Conservation (phyloP, 1,140 invertebrate genomes). For the Metopolophium dirhodum region DNA sequence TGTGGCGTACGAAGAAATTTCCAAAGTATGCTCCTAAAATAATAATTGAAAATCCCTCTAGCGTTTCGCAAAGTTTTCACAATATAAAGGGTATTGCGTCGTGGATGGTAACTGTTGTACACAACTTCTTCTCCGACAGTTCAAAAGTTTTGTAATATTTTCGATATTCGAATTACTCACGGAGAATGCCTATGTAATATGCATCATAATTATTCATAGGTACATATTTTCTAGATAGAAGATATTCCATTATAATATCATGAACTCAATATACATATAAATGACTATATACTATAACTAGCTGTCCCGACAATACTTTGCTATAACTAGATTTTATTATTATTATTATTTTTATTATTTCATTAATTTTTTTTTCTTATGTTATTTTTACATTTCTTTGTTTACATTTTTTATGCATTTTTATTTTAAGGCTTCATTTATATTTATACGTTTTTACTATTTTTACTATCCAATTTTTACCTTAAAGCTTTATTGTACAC, state of each 20-base stretch:
- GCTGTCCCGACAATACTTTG: too few species aligned
- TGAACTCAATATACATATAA: background rate
- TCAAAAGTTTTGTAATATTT: slow-evolving; percentile 33
- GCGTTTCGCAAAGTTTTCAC: slow-evolving; percentile 48
- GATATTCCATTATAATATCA: background rate
- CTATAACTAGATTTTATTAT: too few species aligned
- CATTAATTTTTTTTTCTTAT: too few species aligned
- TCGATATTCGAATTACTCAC: slow-evolving; percentile 16
- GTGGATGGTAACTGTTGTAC: slow-evolving; percentile 17
- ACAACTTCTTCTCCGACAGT: background rate
- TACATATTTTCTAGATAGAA: background rate
- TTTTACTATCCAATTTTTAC: too few species aligned
- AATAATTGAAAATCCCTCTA: slow-evolving; percentile 51
- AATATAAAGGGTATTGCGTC: background rate
- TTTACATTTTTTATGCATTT: too few species aligned
- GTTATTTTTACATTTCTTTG: too few species aligned
- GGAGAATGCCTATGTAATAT: background rate
- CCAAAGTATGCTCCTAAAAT: slow-evolving; percentile 33
- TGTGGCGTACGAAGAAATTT: slow-evolving; percentile 30
- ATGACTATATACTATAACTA: too few species aligned
- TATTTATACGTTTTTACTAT: too few species aligned
- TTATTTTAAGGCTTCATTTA: too few species aligned
- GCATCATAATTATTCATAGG: background rate
- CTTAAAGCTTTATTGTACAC: too few species aligned
- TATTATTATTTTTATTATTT: too few species aligned